phyloP scores from a whole-genome alignment of 2,113 vertebrate genomes.

The Anhinga anhinga region DNA sequence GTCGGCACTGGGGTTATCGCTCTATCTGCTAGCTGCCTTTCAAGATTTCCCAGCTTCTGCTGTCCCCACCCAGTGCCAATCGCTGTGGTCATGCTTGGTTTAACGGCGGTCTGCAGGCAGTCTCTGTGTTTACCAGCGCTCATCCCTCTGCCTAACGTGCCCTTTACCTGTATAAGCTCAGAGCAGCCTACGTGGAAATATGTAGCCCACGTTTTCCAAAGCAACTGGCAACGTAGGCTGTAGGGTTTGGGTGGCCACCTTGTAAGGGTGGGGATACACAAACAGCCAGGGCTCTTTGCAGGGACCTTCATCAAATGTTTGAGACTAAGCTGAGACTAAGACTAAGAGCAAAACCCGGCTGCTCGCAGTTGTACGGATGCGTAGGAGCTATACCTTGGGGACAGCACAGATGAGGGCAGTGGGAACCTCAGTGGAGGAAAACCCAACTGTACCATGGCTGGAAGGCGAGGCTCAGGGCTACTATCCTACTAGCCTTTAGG shows the following conservation, averaged over 20 bases:
- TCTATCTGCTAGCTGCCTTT: neutral
- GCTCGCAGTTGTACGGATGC: rapidly evolving
- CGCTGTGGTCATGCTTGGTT: rapidly evolving
- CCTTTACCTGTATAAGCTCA: neutral
- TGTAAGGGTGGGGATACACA: rapidly evolving
- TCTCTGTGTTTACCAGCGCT: neutral
- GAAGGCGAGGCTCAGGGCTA: neutral
- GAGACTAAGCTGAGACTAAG: neutral
- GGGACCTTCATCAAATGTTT: neutral
- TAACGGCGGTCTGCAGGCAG: neutral
- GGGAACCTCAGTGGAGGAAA: neutral
- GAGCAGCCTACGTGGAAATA: neutral
- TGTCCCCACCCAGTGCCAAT: rapidly evolving
- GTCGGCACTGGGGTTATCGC: neutral
- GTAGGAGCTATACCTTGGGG: neutral
- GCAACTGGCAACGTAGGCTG: rapidly evolving
- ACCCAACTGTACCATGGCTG: neutral
- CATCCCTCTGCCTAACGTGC: rapidly evolving
- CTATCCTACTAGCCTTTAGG: neutral
- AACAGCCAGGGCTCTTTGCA: neutral
- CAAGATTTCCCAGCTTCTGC: neutral
- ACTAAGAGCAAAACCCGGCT: neutral
- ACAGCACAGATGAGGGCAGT: neutral
- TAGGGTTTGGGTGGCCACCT: neutral
- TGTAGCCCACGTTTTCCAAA: neutral